Evolutionary conservation across 2,888 invertebrate genomes (phyloP).

Genomic region (Calliphora vomitoria): DNA sequence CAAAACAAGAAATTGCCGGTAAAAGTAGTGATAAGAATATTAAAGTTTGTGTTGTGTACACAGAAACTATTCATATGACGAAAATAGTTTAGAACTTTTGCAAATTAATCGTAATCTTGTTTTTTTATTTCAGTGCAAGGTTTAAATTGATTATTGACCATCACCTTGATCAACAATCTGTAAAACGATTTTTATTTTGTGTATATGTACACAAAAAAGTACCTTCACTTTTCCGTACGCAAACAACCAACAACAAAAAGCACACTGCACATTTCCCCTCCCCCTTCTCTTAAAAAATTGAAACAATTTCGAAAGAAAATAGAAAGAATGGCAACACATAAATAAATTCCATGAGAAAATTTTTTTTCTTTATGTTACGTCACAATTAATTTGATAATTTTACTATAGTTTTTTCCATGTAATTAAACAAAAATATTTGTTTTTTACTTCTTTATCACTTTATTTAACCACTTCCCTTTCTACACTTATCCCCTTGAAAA

Average conservation of each 20-base stretch:
- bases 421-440: slow-evolving; percentile 72
- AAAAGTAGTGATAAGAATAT: slow-evolving; percentile 34
- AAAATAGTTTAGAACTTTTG: not conserved
- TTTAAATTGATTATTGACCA: slow-evolving; percentile 40
- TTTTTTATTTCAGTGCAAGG: slow-evolving; percentile 31
- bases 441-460: slow-evolving; percentile 7
- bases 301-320: slow-evolving; percentile 34
- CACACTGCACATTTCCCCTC: not conserved
- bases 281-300: not conserved
- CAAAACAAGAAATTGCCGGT: slow-evolving; percentile 35
- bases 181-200: not conserved
- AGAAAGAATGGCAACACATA: slow-evolving; percentile 20
- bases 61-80: not conserved
- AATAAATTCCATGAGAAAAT: slow-evolving; percentile 49
- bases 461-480: slow-evolving; percentile 54
- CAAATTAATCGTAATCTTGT: not conserved
- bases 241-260: slow-evolving; percentile 9
- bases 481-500: slow-evolving; percentile 4
- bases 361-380: slow-evolving; percentile 63
- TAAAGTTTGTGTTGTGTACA: not conserved
- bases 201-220: slow-evolving; percentile 7
- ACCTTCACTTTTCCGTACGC: slow-evolving; percentile 45
- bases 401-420: slow-evolving; percentile 25
- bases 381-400: slow-evolving; percentile 45
- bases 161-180: slow-evolving; percentile 58